A percentile compares a stretch with the other conserved stretches of the same genome.
phyloP scores from a whole-genome alignment of 2,113 vertebrate genomes.

The Mormoops blainvillei region DNA sequence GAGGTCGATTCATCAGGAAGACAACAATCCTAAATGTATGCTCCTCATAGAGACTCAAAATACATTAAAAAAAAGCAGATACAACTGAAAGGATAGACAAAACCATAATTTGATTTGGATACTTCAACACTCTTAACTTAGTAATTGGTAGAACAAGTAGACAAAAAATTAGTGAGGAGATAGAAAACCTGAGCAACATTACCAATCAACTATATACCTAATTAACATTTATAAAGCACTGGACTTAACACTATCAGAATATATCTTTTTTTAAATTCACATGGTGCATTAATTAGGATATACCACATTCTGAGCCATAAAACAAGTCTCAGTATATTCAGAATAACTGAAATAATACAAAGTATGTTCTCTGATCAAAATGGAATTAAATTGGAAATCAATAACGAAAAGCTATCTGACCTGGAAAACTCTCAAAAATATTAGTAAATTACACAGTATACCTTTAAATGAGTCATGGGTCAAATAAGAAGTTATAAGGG shows the following conservation, averaged over 20 bases:
- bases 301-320: neutral
- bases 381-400: conserved; percentile 39
- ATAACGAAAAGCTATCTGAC: neutral
- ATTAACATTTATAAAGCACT: conserved; percentile 22
- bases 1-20: neutral
- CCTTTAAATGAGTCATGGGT: conserved; percentile 10
- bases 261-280: neutral
- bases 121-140: conserved; percentile 21
- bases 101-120: neutral
- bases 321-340: conserved; percentile 8
- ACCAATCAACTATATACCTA: neutral
- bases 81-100: conserved; percentile 1
- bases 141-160: neutral
- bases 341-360: neutral
- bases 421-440: neutral
- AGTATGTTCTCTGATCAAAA: conserved; percentile 3
- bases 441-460: neutral
- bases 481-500: conserved; percentile 1
- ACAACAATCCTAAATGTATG: neutral
- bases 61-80: neutral
- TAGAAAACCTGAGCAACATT: conserved; percentile 3
- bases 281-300: neutral
- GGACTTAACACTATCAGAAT: neutral
- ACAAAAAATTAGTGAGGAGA: neutral
- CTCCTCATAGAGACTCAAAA: neutral